A percentile compares a stretch with the other conserved stretches of the same genome.
Evolutionary conservation across 2,797 vertebrate species (phyloP).

Genomic region (Enteromius thamalakanensis): DNA sequence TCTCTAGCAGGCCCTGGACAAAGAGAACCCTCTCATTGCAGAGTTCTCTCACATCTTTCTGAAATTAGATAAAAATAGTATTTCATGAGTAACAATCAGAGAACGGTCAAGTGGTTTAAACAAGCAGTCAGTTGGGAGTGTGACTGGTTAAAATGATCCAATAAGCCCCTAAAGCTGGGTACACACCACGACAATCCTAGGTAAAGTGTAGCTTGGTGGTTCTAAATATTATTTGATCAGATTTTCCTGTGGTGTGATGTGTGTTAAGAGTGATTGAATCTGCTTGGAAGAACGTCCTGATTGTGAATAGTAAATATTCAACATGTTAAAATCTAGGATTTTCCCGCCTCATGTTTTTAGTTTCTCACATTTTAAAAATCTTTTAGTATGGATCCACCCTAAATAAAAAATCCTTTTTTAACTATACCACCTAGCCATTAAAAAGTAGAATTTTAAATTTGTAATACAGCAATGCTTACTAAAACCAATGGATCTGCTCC

Average conservation of each 20-base stretch:
- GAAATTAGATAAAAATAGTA: constrained; percentile 9
- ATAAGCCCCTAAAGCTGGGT: background rate
- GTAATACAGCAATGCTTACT: constrained; percentile 64
- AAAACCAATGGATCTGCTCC: constrained; percentile 76
- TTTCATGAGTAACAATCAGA: background rate
- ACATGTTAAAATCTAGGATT: too few relatives aligned
- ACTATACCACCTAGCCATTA: background rate
- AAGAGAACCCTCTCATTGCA: constrained; percentile 77
- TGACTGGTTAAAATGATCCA: too few relatives aligned
- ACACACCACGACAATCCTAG: too few relatives aligned
- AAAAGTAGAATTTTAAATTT: background rate
- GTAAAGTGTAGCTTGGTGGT: too few relatives aligned
- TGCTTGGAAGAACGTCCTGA: too few relatives aligned
- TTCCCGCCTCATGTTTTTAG: too few relatives aligned
- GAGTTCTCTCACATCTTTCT: constrained; percentile 77
- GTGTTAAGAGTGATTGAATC: too few relatives aligned
- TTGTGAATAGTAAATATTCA: too few relatives aligned
- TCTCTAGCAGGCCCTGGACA: constrained; percentile 77
- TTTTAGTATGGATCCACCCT: too few relatives aligned
- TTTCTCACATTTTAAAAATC: too few relatives aligned
- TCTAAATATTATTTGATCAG: too few relatives aligned
- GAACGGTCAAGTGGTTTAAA: background rate
- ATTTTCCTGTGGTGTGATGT: too few relatives aligned
- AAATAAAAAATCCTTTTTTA: background rate
- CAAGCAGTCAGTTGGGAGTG: background rate